Evolutionary conservation across 2,113 vertebrate genomes (phyloP), one percentile per base, ranked within the genome.

Genomic region (Bettongia penicillata): DNA sequence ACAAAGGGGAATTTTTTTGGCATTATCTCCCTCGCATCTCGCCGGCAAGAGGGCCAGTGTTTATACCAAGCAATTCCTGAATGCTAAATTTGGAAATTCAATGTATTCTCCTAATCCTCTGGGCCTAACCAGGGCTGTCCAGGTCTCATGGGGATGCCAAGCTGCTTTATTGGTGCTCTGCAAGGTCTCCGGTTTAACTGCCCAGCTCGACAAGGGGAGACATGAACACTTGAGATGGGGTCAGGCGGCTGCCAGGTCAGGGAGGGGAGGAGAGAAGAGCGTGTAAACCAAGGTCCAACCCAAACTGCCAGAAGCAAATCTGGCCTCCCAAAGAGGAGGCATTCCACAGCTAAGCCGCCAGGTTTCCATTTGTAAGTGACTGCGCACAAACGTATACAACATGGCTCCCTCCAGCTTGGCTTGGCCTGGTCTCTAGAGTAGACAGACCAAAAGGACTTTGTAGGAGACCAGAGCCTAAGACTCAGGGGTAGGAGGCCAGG

Each of bases 51-150:
- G 98, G 94, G 97, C 94, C 97, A 97, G 97, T 99, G 99, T 99
- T 99, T 99, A 99, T 96, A 98, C 53, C 97, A 98, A 98, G 98
- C 92, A 68, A 99, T 99, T 98, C 98, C 98, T 99, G 97, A n/a
- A 94, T 98, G 99, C 99, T 99, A 99, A 99, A 99, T 99, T 99
- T 99, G 98, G 99, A 99, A 98, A 98, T 98, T 97, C 96, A 57
- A 97, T 96, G 98, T 98, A 97, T 98, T 98, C 96, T 96, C 97
- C 97, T 98, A 98, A 98, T 98, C 98, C 97, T 43, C 93, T 37
- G 95, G 31, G 97, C 98, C 98, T 93, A 50, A 25, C 77, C 93
- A 68, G 90, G 97, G 97, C 97, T 92, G 97, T 93, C 47, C 19
- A 47, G 97, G 98, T 97, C 97, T 97, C 98, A 96, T 96, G 68